phyloP scores from a whole-genome alignment of 2,113 vertebrate species.

The Semicossyphus pulcher region DNA sequence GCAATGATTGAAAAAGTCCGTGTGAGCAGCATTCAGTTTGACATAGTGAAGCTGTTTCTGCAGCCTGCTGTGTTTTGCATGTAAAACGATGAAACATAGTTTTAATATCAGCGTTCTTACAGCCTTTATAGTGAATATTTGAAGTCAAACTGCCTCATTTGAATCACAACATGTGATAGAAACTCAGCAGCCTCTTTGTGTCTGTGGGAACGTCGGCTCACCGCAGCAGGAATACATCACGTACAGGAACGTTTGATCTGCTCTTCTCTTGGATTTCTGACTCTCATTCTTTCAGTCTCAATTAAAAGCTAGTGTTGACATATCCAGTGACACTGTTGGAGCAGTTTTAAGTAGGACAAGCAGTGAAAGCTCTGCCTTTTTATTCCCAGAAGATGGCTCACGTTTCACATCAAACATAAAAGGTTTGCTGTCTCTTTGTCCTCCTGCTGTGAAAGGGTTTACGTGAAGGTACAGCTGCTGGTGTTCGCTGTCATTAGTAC shows the following conservation, averaged over 20 bases:
- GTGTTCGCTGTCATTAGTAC: background rate
- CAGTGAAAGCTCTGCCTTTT: background rate
- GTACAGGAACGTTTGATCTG: slow-evolving; percentile 19
- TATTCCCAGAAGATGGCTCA: slow-evolving; percentile 16
- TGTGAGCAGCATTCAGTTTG: too few relatives aligned
- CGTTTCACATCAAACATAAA: slow-evolving; percentile 43
- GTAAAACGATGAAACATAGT: too few relatives aligned
- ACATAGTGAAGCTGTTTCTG: too few relatives aligned
- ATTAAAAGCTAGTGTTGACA: background rate
- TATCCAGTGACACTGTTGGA: slow-evolving; percentile 33
- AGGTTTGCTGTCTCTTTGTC: slow-evolving; percentile 19
- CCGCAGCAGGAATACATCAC: background rate
- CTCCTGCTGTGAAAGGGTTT: background rate
- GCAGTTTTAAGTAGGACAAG: slow-evolving; percentile 3
- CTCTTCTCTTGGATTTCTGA: slow-evolving; percentile 9
- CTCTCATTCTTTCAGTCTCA: slow-evolving; percentile 1
- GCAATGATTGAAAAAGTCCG: too few relatives aligned
- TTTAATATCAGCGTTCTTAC: too few relatives aligned
- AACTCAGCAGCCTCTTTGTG: slow-evolving; percentile 7
- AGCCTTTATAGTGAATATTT: too few relatives aligned
- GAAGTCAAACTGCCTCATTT: too few relatives aligned
- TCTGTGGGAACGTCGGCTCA: slow-evolving; percentile 18
- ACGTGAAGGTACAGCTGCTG: background rate
- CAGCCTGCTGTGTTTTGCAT: too few relatives aligned
- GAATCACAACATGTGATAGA: slow-evolving; percentile 2